Evolutionary conservation across 2,113 vertebrate genomes (phyloP), one percentile per base, ranked within the genome.

Genomic region (Rafetus swinhoei): DNA sequence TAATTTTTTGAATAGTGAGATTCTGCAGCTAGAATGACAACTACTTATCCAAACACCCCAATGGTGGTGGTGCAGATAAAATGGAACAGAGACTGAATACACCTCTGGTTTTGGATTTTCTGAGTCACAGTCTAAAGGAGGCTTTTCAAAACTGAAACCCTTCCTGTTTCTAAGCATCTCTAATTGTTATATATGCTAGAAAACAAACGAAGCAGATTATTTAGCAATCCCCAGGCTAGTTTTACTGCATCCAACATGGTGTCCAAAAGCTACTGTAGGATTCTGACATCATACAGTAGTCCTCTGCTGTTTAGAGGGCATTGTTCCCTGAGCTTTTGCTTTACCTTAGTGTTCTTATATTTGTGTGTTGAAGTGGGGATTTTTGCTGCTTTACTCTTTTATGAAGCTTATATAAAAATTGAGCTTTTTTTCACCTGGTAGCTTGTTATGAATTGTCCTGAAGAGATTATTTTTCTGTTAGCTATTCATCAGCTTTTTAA

Each of bases 251-350:
- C 76, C 56, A 79, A 55, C 3, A 83, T 50, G 84, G 69, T 5
- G 18, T 72, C 7, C 35, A 53, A 84, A 91, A 32, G 5, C 18
- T 35, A 35, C 32, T 35, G 69, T 84, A 76, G 32, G 4, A 55
- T 59, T 3, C 89, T 7, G 3, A 5, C 0, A 0, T 50, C 21
- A 14, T 45, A 21, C 21, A 25, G 13, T 25, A 25, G 39, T 50
- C 22, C 16, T 22, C 84, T 84, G 80, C 0, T 0, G 18, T 82
- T 94, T 50, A 84, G 62, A 84, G 62, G 35, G 6, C 10, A 50
- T 54, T 10, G 2, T 27, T 3, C 18, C 81, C 1, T 59, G 7
- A 10, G 2, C 52, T 45, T 65, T 18, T 86, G 9, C 59, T 87
- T 90, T 87, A 6, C 3, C 29, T 82, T 19, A 50, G 50, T 82